phyloP scores from a whole-genome alignment of 2,888 invertebrate genomes.

The Rhamnusium bicolor region DNA sequence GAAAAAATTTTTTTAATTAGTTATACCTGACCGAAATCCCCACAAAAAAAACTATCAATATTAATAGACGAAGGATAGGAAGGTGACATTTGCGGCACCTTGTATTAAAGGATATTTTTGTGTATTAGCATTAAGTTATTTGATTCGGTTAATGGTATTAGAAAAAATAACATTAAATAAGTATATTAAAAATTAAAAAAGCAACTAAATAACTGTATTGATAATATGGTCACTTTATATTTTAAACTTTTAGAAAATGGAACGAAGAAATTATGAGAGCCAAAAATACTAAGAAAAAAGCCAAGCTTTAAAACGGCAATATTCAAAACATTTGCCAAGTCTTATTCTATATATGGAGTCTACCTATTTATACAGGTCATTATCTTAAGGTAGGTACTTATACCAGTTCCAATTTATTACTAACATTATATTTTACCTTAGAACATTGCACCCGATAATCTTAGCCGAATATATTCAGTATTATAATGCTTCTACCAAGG shows the following conservation, averaged over 20 bases:
- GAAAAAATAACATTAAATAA: neutral
- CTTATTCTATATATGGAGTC: conserved; percentile 76
- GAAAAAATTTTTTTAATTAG: too few species aligned
- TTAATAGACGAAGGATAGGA: too few species aligned
- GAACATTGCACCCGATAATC: conserved; percentile 76
- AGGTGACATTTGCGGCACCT: too few species aligned
- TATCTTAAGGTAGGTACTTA: conserved; percentile 73
- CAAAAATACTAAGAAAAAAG: conserved; percentile 70
- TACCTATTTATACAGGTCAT: conserved; percentile 75
- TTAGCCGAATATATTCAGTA: conserved; percentile 78
- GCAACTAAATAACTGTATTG: too few species aligned
- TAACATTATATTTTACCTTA: conserved; percentile 60
- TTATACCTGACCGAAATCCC: too few species aligned
- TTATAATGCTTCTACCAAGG: conserved; percentile 70
- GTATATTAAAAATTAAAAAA: too few species aligned
- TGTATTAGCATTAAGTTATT: too few species aligned
- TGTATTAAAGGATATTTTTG: too few species aligned
- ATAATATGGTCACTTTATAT: too few species aligned
- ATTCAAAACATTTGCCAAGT: conserved; percentile 75
- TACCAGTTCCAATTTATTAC: neutral
- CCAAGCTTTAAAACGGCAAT: conserved; percentile 77
- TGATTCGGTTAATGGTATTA: too few species aligned
- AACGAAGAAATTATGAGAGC: conserved; percentile 73
- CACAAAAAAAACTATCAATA: too few species aligned
- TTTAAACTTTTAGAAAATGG: conserved; percentile 73